Conservation (phyloP, 2,888 invertebrate species). For the Melolontha melolontha region DNA sequence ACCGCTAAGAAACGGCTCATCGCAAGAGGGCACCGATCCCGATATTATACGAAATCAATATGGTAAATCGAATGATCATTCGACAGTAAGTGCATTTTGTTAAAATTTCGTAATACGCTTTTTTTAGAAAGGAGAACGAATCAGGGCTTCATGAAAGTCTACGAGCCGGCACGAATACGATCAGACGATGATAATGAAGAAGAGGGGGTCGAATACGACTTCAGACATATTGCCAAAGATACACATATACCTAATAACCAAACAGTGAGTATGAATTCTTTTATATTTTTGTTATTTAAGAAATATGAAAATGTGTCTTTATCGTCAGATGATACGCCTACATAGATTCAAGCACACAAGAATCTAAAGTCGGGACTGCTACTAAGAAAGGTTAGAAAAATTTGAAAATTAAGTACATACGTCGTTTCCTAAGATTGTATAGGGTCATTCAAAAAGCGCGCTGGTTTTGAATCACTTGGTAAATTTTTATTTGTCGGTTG, state of each 20-base stretch:
- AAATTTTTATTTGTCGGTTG: too few species aligned
- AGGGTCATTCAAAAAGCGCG: too few species aligned
- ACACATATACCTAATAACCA: slow-evolving; percentile 61
- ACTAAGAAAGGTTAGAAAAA: too few species aligned
- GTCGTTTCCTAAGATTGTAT: too few species aligned
- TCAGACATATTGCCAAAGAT: slow-evolving; percentile 66
- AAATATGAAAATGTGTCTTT: too few species aligned
- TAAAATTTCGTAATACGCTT: slow-evolving; percentile 19
- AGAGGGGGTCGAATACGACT: slow-evolving; percentile 63
- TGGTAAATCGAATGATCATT: slow-evolving; percentile 69
- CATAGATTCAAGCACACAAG: too few species aligned
- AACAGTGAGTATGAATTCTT: slow-evolving; percentile 56
- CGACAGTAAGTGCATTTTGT: background rate
- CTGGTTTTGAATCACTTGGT: too few species aligned
- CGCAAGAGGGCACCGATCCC: slow-evolving; percentile 80
- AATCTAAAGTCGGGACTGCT: too few species aligned
- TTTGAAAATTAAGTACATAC: too few species aligned
- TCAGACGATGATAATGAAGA: slow-evolving; percentile 66
- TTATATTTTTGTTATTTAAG: too few species aligned
- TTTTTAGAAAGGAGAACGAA: slow-evolving; percentile 66
- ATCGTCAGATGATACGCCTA: too few species aligned
- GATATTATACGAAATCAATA: slow-evolving; percentile 91
- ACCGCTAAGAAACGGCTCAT: slow-evolving; percentile 68
- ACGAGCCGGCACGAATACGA: slow-evolving; percentile 68
- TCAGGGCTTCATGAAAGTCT: slow-evolving; percentile 69